Percentiles rank a stretch among this genome's conserved stretches.
Conservation (phyloP, 2,888 invertebrate genomes). For the Hydropsyche betteni region DNA sequence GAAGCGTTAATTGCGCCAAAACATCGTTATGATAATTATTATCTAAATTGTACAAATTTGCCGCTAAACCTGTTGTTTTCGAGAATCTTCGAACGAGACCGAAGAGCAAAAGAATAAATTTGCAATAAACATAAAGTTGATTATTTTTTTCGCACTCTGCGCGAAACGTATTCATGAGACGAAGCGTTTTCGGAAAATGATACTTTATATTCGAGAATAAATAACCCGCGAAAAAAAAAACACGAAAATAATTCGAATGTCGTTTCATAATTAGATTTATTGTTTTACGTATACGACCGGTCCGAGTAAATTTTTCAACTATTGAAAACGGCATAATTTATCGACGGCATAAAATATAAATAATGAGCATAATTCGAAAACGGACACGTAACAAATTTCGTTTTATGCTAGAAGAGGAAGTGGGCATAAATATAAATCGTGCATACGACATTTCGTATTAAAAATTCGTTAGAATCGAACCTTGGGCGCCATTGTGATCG, state of each 20-base stretch:
- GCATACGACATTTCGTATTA: not conserved
- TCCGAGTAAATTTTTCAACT: not conserved
- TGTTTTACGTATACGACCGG: conserved; percentile 8
- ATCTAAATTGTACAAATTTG: no score
- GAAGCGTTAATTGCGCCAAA: no score
- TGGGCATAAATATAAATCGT: no score
- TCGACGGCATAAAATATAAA: conserved; percentile 4
- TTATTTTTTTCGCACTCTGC: no score
- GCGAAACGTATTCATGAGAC: not conserved
- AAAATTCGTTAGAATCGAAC: not conserved
- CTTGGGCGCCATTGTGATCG: not conserved
- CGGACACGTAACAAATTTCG: no score
- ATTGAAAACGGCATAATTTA: conserved; percentile 2
- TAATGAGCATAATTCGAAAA: not conserved
- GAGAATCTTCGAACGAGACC: no score
- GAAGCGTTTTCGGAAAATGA: not conserved
- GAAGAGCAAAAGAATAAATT: no score
- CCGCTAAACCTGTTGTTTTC: no score
- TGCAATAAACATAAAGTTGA: no score
- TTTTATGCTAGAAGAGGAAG: no score
- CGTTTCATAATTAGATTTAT: conserved; percentile 29
- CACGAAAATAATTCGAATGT: conserved; percentile 2
- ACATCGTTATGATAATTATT: no score
- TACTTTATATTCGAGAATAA: not conserved
- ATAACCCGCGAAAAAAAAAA: not conserved